Base-by-base conservation (phyloP, 2,888 invertebrate genomes). In the Hyposoter didymator region DNA sequence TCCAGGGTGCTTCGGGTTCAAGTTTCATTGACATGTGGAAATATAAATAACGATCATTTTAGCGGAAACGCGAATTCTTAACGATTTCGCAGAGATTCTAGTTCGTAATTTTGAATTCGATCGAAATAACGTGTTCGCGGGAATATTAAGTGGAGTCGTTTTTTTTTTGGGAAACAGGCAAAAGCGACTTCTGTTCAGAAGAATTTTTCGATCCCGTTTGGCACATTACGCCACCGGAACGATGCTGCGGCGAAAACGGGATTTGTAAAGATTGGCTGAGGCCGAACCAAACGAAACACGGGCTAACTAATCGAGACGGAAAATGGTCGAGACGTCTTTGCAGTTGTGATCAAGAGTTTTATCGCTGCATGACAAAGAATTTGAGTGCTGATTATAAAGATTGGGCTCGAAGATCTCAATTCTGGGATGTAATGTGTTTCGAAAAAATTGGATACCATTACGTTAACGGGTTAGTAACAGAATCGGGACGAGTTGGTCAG, bases 281-380 rank as follows among this genome's bases (percentile, higher is more conserved):
- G 28, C 22, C 69, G 8, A 22, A 28, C 14, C 7, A 49, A 70
- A 28, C 28, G 14, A 49, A 70, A 17, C 14, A 70, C 47, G 47
- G 47, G 5, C 28, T 45, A 2, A 70, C 0, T 2, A 70, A 70
- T 73, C 64, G 35, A 17, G 35, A 35, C n/a, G 12, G 1, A 17
- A 6, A 10, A 10, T 64, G 64, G 64, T 32, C 64, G 32, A 64
- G 32, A 22, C 64, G 64, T 64, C 12, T 35, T 7, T 64, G 64
- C 35, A 22, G 47, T 73, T 59, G 35, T 55, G 28, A 55, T 19
- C 12, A 47, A 67, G 17, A 14, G 62, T 62, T 69, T 45, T 74
- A 74, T 74, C 52, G 1, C 3, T 64, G 64, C 10, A 3, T 19
- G 39, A n/a, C n/a, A 12, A 47, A 47, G 7, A 14, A 12, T 47